These are phyloP conservation scores for Lasius platythorax DNA, from an alignment of 2,888 invertebrate genomes.

Conservation along the genomic window DNA sequence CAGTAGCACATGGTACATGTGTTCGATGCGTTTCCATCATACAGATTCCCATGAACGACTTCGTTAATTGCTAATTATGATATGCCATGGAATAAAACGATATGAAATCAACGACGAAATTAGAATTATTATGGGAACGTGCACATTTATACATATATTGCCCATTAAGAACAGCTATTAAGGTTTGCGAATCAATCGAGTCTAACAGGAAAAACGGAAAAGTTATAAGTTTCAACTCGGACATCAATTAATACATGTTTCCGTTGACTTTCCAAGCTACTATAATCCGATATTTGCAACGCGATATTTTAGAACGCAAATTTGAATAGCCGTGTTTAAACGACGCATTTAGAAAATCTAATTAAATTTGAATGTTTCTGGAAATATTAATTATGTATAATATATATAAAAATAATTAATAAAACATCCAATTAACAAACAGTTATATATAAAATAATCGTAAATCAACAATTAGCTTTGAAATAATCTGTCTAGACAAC, in stretches of 20 bases:
- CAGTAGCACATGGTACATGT: conserved; percentile 36
- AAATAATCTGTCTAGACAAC: neutral
- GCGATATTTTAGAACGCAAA: neutral
- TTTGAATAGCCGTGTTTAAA: neutral
- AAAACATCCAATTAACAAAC: neutral
- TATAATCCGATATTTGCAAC: neutral
- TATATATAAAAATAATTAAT: too few relatives aligned
- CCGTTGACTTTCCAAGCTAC: neutral
- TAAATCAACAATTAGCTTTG: neutral
- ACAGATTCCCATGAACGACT: conserved; percentile 54
- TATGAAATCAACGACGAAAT: conserved; percentile 40
- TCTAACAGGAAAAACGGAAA: neutral
- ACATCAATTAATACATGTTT: neutral
- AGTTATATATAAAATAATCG: neutral
- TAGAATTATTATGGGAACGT: neutral
- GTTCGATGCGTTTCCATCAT: conserved; percentile 44
- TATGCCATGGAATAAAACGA: conserved; percentile 32
- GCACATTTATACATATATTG: neutral
- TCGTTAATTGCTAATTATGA: conserved; percentile 71
- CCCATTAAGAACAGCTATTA: conserved; percentile 12
- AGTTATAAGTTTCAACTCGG: neutral
- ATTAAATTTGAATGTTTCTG: neutral
- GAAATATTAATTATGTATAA: too few relatives aligned
- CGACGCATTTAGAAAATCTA: neutral
- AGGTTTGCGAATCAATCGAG: conserved; percentile 1